Conservation (phyloP, 2,888 invertebrate genomes). For the Rotaria magnacalcarata region DNA sequence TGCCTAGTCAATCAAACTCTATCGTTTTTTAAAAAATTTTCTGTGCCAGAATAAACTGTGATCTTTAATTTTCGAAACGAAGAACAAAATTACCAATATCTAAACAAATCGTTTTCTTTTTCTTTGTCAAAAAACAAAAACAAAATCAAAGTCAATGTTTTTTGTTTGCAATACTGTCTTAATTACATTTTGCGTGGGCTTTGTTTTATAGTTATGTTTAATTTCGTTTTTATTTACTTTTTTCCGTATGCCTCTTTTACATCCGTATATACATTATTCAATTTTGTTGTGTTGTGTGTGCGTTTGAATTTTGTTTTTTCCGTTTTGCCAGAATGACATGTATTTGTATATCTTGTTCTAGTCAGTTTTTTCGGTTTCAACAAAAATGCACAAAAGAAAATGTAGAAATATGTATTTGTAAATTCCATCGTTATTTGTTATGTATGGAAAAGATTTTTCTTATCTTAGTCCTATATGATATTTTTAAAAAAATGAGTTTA, state of each 20-base stretch:
- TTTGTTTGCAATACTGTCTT: neutral
- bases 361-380: neutral
- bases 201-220: neutral
- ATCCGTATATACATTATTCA: neutral
- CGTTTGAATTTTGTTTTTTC: neutral
- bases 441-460: too few species aligned
- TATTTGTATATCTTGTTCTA: conserved; percentile 28
- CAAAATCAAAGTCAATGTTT: neutral
- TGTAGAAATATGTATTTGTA: neutral
- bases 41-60: conserved; percentile 15
- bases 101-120: neutral
- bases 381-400: neutral
- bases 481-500: too few species aligned
- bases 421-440: neutral
- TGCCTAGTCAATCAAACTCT: neutral
- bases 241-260: neutral
- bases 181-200: neutral
- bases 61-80: neutral
- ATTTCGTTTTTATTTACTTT: neutral
- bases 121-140: neutral
- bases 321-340: conserved; percentile 8
- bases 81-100: neutral
- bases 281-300: conserved; percentile 14
- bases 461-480: too few species aligned
- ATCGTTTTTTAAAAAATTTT: neutral